Percentiles rank a stretch among this genome's conserved stretches.
phyloP scores from a whole-genome alignment of 37 sponge, comb jelly and placozoan species.

The Cliona cf. orientalis region DNA sequence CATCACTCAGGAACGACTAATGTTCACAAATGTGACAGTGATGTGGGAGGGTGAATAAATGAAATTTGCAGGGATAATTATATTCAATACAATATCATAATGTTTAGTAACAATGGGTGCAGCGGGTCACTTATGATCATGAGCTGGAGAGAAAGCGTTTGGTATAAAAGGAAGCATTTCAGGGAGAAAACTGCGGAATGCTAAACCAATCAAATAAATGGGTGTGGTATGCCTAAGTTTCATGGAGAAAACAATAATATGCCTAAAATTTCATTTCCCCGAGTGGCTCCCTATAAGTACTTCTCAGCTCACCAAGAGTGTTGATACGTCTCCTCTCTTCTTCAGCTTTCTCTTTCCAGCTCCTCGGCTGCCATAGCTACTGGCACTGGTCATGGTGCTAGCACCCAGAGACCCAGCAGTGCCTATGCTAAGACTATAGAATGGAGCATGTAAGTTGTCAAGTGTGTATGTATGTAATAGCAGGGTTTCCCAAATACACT shows the following conservation, averaged over 20 bases:
- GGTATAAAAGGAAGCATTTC: neutral
- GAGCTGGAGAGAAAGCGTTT: no score
- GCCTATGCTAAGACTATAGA: neutral
- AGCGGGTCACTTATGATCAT: no score
- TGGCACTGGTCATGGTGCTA: slow-evolving; percentile 11
- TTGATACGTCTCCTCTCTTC: slow-evolving; percentile 3
- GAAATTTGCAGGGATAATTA: neutral
- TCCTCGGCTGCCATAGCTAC: slow-evolving; percentile 1
- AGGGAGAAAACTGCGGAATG: neutral
- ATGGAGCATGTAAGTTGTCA: neutral
- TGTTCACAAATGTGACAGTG: neutral
- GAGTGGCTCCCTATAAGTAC: no score
- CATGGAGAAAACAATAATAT: neutral
- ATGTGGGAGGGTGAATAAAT: neutral
- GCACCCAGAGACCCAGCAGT: slow-evolving; percentile 12
- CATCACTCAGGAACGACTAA: slow-evolving; percentile 23
- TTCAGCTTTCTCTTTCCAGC: neutral
- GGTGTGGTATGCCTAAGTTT: neutral
- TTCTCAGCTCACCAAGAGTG: slow-evolving; percentile 17
- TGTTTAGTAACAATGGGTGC: no score
- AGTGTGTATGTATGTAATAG: neutral
- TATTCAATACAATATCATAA: no score
- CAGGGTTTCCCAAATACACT: no score
- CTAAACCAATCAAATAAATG: neutral
- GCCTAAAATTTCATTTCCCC: neutral